Percentiles rank a stretch among this genome's conserved stretches.
Conservation (phyloP, 2,888 invertebrate genomes). For the Stenolophus ochropezus region DNA sequence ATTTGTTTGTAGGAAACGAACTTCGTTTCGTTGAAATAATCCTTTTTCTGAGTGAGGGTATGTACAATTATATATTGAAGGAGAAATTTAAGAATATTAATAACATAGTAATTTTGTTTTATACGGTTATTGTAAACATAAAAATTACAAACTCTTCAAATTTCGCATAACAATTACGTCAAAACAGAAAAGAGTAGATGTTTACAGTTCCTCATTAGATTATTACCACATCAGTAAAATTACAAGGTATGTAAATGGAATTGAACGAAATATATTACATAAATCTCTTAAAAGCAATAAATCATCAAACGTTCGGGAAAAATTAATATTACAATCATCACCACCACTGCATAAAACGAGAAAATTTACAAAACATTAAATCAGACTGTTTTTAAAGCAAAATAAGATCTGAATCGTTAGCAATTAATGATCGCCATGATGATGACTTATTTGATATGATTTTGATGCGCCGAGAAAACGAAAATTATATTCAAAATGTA, state of each 20-base stretch:
- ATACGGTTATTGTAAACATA: no score
- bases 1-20: no score
- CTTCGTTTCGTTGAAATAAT: no score
- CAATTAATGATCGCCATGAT: background rate
- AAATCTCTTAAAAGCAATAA: background rate
- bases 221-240: no score
- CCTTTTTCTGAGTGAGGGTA: no score
- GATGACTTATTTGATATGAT: constrained; percentile 16
- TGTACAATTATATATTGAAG: no score
- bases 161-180: no score
- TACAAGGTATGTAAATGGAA: background rate
- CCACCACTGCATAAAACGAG: background rate
- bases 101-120: no score
- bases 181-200: background rate
- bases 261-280: background rate
- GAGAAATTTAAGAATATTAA: no score
- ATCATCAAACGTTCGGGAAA: background rate
- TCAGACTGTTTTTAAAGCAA: background rate
- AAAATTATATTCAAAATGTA: background rate
- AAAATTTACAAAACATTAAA: constrained; percentile 16
- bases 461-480: background rate
- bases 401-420: background rate
- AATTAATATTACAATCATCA: background rate
- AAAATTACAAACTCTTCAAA: no score
- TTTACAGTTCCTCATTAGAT: background rate